Evolutionary conservation across 2,888 invertebrate species (phyloP).

Genomic region (Acleris sparsana): DNA sequence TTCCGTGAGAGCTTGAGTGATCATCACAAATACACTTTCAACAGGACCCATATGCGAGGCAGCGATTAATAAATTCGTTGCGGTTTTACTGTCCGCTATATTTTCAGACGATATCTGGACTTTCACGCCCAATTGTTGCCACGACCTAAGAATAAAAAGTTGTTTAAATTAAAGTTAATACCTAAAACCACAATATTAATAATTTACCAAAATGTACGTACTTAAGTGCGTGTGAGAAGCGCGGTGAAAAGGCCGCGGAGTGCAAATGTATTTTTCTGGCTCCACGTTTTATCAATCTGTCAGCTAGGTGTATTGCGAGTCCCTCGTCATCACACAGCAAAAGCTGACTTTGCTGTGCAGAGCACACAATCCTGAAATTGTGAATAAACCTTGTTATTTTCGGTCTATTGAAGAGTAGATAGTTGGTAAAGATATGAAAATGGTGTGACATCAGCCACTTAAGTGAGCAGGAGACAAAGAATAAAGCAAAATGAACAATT

Average conservation of each 20-base stretch:
- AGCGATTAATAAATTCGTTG: slow-evolving; percentile 29
- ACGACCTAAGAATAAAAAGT: slow-evolving; percentile 31
- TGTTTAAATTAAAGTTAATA: not conserved
- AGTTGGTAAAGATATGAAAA: too few species aligned
- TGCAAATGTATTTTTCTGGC: slow-evolving; percentile 51
- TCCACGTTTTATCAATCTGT: slow-evolving; percentile 53
- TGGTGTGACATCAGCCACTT: too few species aligned
- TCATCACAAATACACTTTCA: slow-evolving; percentile 39
- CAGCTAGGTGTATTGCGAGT: slow-evolving; percentile 49
- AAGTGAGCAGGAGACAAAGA: too few species aligned
- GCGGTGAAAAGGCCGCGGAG: slow-evolving; percentile 13
- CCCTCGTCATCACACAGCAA: slow-evolving; percentile 49
- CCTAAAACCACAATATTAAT: not conserved
- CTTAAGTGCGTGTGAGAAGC: slow-evolving; percentile 3
- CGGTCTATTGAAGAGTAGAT: too few species aligned
- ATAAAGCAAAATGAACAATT: too few species aligned
- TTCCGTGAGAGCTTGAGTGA: slow-evolving; percentile 7
- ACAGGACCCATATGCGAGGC: slow-evolving; percentile 26
- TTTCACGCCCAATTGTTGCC: slow-evolving; percentile 37
- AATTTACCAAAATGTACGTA: slow-evolving; percentile 2
- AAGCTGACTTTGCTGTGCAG: slow-evolving; percentile 38
- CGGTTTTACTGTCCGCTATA: slow-evolving; percentile 20
- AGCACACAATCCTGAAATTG: slow-evolving; percentile 38
- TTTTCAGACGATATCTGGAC: slow-evolving; percentile 35
- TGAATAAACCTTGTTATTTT: not conserved